A percentile compares a stretch with the other conserved stretches of the same genome.
phyloP scores from a whole-genome alignment of 2,888 invertebrate species.

The Caenorhabditis drosophilae region DNA sequence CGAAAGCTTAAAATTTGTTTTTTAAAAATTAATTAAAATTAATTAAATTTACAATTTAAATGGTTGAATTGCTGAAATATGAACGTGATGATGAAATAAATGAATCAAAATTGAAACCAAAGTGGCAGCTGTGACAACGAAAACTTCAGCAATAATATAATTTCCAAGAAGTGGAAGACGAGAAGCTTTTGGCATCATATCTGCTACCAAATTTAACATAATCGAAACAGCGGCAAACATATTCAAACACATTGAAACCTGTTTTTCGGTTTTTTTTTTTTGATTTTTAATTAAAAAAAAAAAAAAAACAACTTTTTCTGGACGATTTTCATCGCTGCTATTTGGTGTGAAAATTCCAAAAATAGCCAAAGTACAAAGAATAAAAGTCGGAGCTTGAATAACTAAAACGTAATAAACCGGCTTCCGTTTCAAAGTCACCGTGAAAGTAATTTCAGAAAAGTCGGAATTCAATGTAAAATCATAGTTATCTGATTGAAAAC shows the following conservation, averaged over 20 bases:
- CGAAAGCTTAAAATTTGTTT: constrained; percentile 13
- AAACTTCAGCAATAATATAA: constrained; percentile 44
- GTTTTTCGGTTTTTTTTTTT: too few species aligned
- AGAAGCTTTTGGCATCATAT: constrained; percentile 58
- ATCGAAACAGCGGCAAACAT: constrained; percentile 55
- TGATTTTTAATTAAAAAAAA: too few species aligned
- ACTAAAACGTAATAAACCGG: constrained; percentile 49
- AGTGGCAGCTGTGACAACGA: constrained; percentile 40
- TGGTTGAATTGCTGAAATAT: constrained; percentile 19
- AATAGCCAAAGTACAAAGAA: constrained; percentile 48
- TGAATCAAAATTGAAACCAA: constrained; percentile 32
- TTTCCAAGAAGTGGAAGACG: constrained; percentile 51
- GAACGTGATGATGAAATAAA: constrained; percentile 33
- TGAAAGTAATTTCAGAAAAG: constrained; percentile 30
- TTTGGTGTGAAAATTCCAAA: constrained; percentile 57
- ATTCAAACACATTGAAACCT: constrained; percentile 42
- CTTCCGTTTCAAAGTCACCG: constrained; percentile 34
- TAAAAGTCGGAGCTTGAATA: constrained; percentile 53
- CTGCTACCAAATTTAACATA: constrained; percentile 53
- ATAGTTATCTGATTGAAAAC: constrained; percentile 23
- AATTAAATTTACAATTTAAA: constrained; percentile 28
- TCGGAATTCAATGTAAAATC: constrained; percentile 16
- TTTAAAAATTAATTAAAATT: background rate
- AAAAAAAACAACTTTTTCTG: constrained; percentile 43
- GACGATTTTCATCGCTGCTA: constrained; percentile 35